Conservation (phyloP, 1,140 invertebrate species). For the Ditylenchus dipsaci region DNA sequence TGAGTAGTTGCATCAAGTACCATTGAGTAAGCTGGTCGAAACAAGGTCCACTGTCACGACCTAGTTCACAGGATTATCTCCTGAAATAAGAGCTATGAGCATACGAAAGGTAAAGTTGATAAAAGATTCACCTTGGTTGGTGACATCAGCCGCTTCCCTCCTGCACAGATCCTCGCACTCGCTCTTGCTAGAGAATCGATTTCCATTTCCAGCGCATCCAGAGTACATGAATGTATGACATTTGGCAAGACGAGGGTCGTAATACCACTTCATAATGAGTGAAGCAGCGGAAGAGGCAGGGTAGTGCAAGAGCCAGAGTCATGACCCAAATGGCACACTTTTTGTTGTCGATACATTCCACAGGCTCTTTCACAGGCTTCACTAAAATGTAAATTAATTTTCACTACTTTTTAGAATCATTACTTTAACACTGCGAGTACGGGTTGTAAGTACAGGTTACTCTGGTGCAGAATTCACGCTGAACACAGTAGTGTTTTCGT, state of each 20-base stretch:
- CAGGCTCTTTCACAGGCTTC: constrained; percentile 54
- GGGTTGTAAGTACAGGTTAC: too few species aligned
- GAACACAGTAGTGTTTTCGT: too few species aligned
- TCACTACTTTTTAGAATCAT: too few species aligned
- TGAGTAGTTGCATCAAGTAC: constrained; percentile 62
- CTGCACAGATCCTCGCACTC: constrained; percentile 53
- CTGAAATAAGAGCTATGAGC: neutral
- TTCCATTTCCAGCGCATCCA: constrained; percentile 56
- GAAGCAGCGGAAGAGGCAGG: neutral
- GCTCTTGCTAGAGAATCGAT: constrained; percentile 41
- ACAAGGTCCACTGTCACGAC: constrained; percentile 51
- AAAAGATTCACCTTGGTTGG: constrained; percentile 4
- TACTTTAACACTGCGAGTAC: too few species aligned
- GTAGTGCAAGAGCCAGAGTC: constrained; percentile 1
- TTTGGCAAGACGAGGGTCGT: constrained; percentile 27
- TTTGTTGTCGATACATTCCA: constrained; percentile 43
- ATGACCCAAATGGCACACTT: constrained; percentile 2
- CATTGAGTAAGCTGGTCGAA: constrained; percentile 52
- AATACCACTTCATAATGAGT: constrained; percentile 42
- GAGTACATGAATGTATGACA: constrained; percentile 53
- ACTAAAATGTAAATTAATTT: too few species aligned
- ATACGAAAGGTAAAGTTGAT: neutral
- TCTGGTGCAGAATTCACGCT: too few species aligned
- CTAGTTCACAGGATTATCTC: constrained; percentile 34
- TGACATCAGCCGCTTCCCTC: constrained; percentile 29